A percentile compares a stretch with the other conserved stretches of the same genome.
phyloP scores from a whole-genome alignment of 2,888 invertebrate species.

The Pyrocoelia pectoralis region DNA sequence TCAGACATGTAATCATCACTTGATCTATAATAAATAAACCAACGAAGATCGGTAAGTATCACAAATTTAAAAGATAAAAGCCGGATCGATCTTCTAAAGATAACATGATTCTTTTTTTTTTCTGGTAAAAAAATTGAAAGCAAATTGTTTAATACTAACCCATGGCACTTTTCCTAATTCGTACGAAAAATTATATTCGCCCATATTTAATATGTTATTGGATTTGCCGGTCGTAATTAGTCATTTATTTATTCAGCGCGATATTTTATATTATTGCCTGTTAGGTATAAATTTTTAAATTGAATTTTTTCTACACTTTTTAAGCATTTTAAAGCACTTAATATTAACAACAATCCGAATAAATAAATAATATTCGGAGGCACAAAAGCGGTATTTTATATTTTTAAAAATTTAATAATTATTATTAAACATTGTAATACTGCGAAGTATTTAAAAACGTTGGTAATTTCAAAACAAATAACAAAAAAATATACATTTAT shows the following conservation, averaged over 20 bases:
- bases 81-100: too few species aligned
- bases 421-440: neutral
- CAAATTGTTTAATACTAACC: slow-evolving; percentile 45
- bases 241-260: neutral
- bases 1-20: too few species aligned
- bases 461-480: neutral
- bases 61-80: too few species aligned
- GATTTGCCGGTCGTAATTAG: neutral
- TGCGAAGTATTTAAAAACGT: neutral
- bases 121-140: neutral
- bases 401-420: neutral
- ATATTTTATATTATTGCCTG: too few species aligned
- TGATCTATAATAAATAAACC: too few species aligned
- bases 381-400: neutral
- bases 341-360: neutral
- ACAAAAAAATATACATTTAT: slow-evolving; percentile 3
- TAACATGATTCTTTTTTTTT: neutral
- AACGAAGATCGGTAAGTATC: too few species aligned
- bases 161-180: slow-evolving; percentile 56
- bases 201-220: slow-evolving; percentile 25
- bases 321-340: too few species aligned
- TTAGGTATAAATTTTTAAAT: too few species aligned
- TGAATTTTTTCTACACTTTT: too few species aligned
- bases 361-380: neutral
- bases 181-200: slow-evolving; percentile 54